A percentile compares a stretch with the other conserved stretches of the same genome.
These are phyloP conservation scores for Setophaga coronata DNA, from an alignment of 2,113 vertebrate genomes.

Conservation along the genomic window DNA sequence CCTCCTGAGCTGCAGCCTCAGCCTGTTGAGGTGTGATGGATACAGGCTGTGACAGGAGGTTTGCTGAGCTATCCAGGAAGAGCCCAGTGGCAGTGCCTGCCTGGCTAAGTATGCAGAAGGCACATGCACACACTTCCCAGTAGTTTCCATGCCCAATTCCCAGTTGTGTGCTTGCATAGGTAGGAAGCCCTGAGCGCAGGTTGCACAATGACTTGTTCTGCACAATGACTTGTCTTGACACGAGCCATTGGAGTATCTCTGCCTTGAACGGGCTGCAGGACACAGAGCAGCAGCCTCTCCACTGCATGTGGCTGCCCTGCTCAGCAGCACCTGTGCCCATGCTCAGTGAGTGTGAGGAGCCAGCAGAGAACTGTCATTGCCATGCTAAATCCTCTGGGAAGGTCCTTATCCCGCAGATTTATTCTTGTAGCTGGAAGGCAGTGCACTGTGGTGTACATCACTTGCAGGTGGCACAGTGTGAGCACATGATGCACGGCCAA, in stretches of 20 bases:
- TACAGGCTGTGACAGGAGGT: not conserved
- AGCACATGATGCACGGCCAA: rapidly evolving
- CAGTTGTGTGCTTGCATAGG: not conserved
- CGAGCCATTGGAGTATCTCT: not conserved
- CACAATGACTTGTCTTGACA: not conserved
- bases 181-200: not conserved
- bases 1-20: not conserved
- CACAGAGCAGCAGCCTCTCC: not conserved
- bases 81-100: rapidly evolving
- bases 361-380: not conserved
- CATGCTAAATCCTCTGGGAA: not conserved
- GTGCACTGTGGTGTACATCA: not conserved
- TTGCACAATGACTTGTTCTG: not conserved
- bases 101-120: not conserved
- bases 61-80: not conserved
- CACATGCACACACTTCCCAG: not conserved
- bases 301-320: not conserved
- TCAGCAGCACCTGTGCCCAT: rapidly evolving
- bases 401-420: not conserved
- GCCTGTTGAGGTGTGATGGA: not conserved
- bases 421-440: not conserved
- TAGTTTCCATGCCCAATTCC: not conserved
- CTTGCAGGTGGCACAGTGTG: not conserved
- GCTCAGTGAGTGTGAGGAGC: not conserved
- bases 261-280: not conserved